A percentile compares a stretch with the other conserved stretches of the same genome.
phyloP scores from a whole-genome alignment of 2,888 invertebrate species.

The Gymnocheta viridis region DNA sequence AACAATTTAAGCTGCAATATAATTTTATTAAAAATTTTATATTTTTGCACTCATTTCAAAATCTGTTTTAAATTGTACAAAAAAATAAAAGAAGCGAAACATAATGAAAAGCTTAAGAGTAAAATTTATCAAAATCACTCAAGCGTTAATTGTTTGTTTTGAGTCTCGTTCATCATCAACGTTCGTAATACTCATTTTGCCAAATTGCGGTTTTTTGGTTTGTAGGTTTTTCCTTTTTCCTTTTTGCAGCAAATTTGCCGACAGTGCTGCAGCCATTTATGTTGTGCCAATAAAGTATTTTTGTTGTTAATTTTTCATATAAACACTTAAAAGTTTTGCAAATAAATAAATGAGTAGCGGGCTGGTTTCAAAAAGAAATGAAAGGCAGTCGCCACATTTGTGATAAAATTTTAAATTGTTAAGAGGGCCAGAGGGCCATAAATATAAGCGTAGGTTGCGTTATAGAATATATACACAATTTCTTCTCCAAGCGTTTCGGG shows the following conservation, averaged over 20 bases:
- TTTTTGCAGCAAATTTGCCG: constrained; percentile 4
- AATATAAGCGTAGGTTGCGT: not conserved
- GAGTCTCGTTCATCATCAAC: constrained; percentile 76
- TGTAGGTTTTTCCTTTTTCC: not conserved
- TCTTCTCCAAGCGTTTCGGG: not conserved
- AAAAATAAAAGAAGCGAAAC: constrained; percentile 11
- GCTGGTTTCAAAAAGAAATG: not conserved
- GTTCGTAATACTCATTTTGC: constrained; percentile 70
- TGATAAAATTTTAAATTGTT: not conserved
- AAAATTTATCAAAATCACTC: constrained; percentile 76
- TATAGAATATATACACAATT: not conserved
- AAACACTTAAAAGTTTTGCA: constrained; percentile 40
- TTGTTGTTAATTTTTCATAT: constrained; percentile 26
- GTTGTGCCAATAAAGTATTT: constrained; percentile 16
- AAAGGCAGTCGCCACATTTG: not conserved
- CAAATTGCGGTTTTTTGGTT: constrained; percentile 77
- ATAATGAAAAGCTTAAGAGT: constrained; percentile 49
- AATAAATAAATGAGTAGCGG: constrained; percentile 7
- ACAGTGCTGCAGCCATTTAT: constrained; percentile 34
- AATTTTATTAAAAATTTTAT: constrained; percentile 1
- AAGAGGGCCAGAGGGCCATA: no score
- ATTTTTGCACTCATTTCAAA: not conserved
- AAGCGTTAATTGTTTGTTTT: constrained; percentile 78
- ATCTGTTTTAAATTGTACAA: constrained; percentile 25
- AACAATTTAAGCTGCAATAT: not conserved